phyloP scores from a whole-genome alignment of 1,140 invertebrate species.

The Leguminivora glycinivorella region DNA sequence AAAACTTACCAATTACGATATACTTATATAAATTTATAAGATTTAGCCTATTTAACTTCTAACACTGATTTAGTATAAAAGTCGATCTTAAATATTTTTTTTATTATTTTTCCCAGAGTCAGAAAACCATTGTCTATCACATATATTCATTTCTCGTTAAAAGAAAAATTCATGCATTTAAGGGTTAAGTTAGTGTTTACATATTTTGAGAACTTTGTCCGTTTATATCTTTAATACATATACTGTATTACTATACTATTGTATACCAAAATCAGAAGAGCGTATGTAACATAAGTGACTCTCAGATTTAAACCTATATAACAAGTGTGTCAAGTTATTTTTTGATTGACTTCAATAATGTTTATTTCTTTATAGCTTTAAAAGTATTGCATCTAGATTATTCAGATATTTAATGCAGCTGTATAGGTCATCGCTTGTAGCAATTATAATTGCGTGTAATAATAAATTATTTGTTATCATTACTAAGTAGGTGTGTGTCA shows the following conservation, averaged over 20 bases:
- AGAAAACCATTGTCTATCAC: too few species aligned
- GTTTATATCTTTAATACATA: too few species aligned
- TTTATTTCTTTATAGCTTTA: background rate
- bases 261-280: background rate
- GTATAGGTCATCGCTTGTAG: slow-evolving; percentile 20
- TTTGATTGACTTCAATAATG: background rate
- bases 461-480: slow-evolving; percentile 24
- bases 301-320: background rate
- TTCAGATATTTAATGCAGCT: slow-evolving; percentile 16
- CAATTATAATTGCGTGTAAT: slow-evolving; percentile 16
- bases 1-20: too few species aligned
- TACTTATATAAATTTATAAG: too few species aligned
- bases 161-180: too few species aligned
- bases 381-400: background rate
- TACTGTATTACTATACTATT: background rate
- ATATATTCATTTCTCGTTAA: too few species aligned
- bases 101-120: too few species aligned
- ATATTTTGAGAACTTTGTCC: too few species aligned
- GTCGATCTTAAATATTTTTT: too few species aligned
- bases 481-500: slow-evolving; percentile 12
- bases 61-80: too few species aligned
- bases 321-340: background rate
- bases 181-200: too few species aligned
- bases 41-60: too few species aligned
- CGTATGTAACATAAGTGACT: background rate